Evolutionary conservation across 2,888 invertebrate species (phyloP).

Genomic region (Cheilosia impressa): DNA sequence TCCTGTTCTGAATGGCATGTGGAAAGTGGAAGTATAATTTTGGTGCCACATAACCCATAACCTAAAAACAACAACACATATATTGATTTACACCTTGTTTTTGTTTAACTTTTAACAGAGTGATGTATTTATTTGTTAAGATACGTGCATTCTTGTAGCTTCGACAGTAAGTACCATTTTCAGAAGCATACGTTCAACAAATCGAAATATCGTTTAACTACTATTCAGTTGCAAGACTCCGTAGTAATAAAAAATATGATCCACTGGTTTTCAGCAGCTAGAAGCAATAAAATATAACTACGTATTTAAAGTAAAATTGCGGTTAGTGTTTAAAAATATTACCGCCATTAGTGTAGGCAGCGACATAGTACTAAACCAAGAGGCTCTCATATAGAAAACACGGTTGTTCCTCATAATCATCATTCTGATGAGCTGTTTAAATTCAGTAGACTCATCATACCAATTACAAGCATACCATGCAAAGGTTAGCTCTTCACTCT

Average conservation of each 20-base stretch:
- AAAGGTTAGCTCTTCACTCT: slow-evolving; percentile 78
- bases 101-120: too few relatives aligned
- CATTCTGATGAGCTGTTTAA: slow-evolving; percentile 78
- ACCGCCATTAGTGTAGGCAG: slow-evolving; percentile 76
- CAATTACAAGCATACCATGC: slow-evolving; percentile 80
- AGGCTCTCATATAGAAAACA: slow-evolving; percentile 77
- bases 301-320: neutral
- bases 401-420: slow-evolving; percentile 79
- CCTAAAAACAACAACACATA: too few relatives aligned
- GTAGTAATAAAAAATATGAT: slow-evolving; percentile 26
- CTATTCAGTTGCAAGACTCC: neutral
- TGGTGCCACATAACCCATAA: too few relatives aligned
- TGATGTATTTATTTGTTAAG: too few relatives aligned
- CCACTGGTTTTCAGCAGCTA: slow-evolving; percentile 27
- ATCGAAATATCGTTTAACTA: too few relatives aligned
- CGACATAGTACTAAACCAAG: slow-evolving; percentile 79
- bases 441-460: slow-evolving; percentile 79
- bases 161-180: too few relatives aligned
- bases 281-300: neutral
- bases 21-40: too few relatives aligned
- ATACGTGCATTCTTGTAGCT: too few relatives aligned
- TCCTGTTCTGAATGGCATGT: too few relatives aligned
- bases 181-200: too few relatives aligned
- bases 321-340: neutral
- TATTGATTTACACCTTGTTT: too few relatives aligned